phyloP scores from a whole-genome alignment of 2,797 vertebrate species.

The Sciurus vulgaris region DNA sequence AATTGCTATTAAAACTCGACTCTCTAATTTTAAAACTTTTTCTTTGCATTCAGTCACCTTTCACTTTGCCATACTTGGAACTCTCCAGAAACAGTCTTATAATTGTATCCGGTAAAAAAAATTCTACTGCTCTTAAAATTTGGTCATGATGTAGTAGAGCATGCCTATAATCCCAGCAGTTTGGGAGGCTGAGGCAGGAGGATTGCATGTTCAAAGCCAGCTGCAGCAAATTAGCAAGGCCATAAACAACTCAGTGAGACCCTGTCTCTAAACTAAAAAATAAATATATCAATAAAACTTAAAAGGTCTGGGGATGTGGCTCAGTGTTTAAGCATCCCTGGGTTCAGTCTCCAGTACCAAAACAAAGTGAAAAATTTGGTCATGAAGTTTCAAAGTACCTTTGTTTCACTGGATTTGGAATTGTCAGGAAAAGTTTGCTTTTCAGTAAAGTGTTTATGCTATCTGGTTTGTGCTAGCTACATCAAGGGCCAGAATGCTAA shows the following conservation, averaged over 20 bases:
- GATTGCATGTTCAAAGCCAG: no score
- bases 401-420: slow-evolving; percentile 20
- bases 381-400: slow-evolving; percentile 20
- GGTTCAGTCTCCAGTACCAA: no score
- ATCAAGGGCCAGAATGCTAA: background rate
- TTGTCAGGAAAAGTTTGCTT: background rate
- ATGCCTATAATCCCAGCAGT: no score
- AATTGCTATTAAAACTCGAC: background rate
- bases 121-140: background rate
- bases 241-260: no score
- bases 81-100: background rate
- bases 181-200: no score
- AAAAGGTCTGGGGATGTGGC: no score
- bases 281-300: no score
- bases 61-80: background rate
- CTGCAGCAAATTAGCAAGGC: no score
- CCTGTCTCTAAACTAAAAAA: no score
- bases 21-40: slow-evolving; percentile 28
- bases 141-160: no score
- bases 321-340: no score
- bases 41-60: background rate
- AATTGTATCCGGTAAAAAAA: slow-evolving; percentile 8
- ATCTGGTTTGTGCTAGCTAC: background rate
- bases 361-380: background rate
- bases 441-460: slow-evolving; percentile 42